Evolutionary conservation across 2,888 invertebrate species (phyloP).

Genomic region (Polymixis flavicincta): DNA sequence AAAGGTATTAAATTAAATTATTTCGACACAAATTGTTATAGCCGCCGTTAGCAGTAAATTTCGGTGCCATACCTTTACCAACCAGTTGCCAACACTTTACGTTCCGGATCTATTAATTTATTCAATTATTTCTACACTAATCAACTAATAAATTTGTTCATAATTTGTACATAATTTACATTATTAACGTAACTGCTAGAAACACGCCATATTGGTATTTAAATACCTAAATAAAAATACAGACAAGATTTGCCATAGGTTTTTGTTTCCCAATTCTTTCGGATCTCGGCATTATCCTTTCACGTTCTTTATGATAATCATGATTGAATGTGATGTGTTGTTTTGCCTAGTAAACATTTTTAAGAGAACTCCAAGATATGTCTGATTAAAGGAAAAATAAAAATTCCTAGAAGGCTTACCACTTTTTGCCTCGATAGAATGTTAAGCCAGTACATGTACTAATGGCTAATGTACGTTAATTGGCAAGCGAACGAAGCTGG

Average conservation of each 20-base stretch:
- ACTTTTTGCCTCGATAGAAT: slow-evolving; percentile 62
- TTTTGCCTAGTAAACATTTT: slow-evolving; percentile 45
- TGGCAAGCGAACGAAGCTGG: slow-evolving; percentile 66
- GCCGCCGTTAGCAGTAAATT: slow-evolving; percentile 41
- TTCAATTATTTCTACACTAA: slow-evolving; percentile 63
- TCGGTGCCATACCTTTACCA: slow-evolving; percentile 34
- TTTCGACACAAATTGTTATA: slow-evolving; percentile 39
- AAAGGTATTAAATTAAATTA: slow-evolving; percentile 37
- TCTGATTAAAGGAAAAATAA: slow-evolving; percentile 67
- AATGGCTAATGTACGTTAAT: slow-evolving; percentile 75
- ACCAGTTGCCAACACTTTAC: slow-evolving; percentile 46
- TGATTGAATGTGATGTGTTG: slow-evolving; percentile 45
- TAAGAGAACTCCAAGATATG: slow-evolving; percentile 41
- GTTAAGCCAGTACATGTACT: slow-evolving; percentile 65
- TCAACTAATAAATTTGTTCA: slow-evolving; percentile 56
- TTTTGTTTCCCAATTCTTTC: slow-evolving; percentile 31
- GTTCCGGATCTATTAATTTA: slow-evolving; percentile 71
- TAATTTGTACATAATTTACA: slow-evolving; percentile 43
- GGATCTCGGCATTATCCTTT: slow-evolving; percentile 25
- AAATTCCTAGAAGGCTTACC: slow-evolving; percentile 62
- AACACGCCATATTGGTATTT: slow-evolving; percentile 44
- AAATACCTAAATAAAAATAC: slow-evolving; percentile 21
- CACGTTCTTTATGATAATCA: slow-evolving; percentile 47
- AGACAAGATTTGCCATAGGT: slow-evolving; percentile 9
- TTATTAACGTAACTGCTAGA: slow-evolving; percentile 50